phyloP scores from a whole-genome alignment of 2,113 vertebrate species.

The Heptranchias perlo region DNA sequence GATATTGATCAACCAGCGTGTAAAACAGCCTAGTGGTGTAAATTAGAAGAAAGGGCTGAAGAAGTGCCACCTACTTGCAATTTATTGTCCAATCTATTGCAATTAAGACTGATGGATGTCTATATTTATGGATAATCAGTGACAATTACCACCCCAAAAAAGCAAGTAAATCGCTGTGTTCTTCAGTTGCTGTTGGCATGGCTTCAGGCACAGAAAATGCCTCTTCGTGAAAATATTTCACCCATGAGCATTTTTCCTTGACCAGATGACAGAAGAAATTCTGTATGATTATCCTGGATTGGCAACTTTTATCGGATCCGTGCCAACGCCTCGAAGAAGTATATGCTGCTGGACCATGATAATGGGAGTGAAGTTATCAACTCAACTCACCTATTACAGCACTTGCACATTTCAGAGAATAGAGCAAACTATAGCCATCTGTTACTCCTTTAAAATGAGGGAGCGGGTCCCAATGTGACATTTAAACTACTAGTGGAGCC shows the following conservation, averaged over 20 bases:
- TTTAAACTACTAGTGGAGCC: no score
- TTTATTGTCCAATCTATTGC: not conserved
- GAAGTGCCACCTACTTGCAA: not conserved
- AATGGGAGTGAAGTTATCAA: not conserved
- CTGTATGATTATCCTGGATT: not conserved
- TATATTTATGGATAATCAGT: not conserved
- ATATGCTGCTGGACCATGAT: not conserved
- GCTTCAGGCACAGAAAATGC: not conserved
- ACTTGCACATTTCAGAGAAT: not conserved
- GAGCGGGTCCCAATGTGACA: not conserved
- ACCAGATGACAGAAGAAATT: not conserved
- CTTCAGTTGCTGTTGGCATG: not conserved
- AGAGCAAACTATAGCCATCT: not conserved
- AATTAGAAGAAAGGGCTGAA: not conserved
- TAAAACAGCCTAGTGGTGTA: not conserved
- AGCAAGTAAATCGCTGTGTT: not conserved
- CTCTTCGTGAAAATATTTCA: not conserved
- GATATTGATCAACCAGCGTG: not conserved
- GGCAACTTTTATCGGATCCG: not conserved
- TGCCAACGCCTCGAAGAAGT: not conserved
- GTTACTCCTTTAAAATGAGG: not conserved
- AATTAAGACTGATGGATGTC: not conserved
- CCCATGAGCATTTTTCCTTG: not conserved
- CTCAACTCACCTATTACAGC: not conserved
- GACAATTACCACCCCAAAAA: not conserved